Evolutionary conservation across 2,888 invertebrate genomes (phyloP).

Genomic region (Cremastinae sp.): DNA sequence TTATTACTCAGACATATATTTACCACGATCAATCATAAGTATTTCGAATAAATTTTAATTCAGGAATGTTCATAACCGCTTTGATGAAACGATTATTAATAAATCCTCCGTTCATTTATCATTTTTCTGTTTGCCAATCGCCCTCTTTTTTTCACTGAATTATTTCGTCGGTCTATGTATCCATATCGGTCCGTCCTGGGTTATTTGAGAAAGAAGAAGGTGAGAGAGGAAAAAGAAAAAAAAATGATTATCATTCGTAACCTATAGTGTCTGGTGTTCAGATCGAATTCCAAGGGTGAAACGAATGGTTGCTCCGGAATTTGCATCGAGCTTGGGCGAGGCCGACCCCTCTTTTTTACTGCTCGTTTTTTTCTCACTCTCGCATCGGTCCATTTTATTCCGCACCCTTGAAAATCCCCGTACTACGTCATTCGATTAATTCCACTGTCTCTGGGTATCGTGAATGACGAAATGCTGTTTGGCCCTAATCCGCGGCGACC

Average conservation of each 20-base stretch:
- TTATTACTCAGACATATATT: neutral
- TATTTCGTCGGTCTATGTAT: slow-evolving; percentile 4
- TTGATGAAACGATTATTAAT: slow-evolving; percentile 5
- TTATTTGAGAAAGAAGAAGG: slow-evolving; percentile 3
- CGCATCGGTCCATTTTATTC: slow-evolving; percentile 31
- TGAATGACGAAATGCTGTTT: slow-evolving; percentile 57
- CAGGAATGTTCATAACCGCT: slow-evolving; percentile 31
- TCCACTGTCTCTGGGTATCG: slow-evolving; percentile 12
- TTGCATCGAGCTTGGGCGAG: slow-evolving; percentile 44
- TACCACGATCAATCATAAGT: neutral
- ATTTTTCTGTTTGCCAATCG: too few relatives aligned
- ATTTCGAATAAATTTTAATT: slow-evolving; percentile 10
- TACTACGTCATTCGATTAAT: slow-evolving; percentile 26
- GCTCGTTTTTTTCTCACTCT: slow-evolving; percentile 23
- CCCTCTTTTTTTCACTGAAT: slow-evolving; percentile 16
- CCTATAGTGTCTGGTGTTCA: slow-evolving; percentile 54
- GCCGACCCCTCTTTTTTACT: slow-evolving; percentile 12
- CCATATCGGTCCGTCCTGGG: slow-evolving; percentile 8
- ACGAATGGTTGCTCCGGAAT: slow-evolving; percentile 58
- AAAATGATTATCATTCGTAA: slow-evolving; percentile 55
- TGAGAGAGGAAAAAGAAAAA: slow-evolving; percentile 20
- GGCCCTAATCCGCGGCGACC: too few relatives aligned
- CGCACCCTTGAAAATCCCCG: slow-evolving; percentile 8
- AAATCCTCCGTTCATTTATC: slow-evolving; percentile 32
- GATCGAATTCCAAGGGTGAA: slow-evolving; percentile 59